These are phyloP conservation scores for Aegotheles bennettii DNA, from an alignment of 2,113 vertebrate species.

Conservation along the genomic window DNA sequence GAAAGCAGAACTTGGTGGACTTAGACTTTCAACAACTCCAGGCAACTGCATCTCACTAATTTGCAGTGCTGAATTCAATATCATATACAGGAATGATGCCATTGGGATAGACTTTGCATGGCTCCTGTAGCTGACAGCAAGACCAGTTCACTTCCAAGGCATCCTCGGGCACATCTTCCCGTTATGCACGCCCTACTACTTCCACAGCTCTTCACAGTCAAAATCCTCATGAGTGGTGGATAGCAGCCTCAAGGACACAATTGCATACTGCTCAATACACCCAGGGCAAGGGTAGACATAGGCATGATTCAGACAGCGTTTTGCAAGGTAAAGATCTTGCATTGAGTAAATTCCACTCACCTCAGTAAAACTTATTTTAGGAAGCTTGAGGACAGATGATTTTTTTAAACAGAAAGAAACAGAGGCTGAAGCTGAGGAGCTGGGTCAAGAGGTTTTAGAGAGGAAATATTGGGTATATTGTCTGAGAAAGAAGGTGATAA, in stretches of 20 bases:
- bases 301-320: not conserved
- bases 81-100: not conserved
- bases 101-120: not conserved
- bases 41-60: not conserved
- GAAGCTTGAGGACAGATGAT: not conserved
- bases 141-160: not conserved
- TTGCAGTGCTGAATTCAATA: not conserved
- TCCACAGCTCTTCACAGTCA: not conserved
- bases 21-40: not conserved
- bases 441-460: not conserved
- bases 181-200: accelerated
- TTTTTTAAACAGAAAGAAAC: not conserved
- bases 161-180: not conserved
- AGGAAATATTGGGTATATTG: not conserved
- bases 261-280: not conserved
- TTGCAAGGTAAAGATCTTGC: not conserved
- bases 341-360: not conserved
- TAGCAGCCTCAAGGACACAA: not conserved
- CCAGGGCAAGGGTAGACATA: not conserved
- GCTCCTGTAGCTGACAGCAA: not conserved
- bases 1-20: not conserved
- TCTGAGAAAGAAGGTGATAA: not conserved
- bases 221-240: not conserved
- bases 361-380: not conserved
- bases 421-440: not conserved